phyloP scores from a whole-genome alignment of 2,797 vertebrate species.

The Argyrosomus regius region DNA sequence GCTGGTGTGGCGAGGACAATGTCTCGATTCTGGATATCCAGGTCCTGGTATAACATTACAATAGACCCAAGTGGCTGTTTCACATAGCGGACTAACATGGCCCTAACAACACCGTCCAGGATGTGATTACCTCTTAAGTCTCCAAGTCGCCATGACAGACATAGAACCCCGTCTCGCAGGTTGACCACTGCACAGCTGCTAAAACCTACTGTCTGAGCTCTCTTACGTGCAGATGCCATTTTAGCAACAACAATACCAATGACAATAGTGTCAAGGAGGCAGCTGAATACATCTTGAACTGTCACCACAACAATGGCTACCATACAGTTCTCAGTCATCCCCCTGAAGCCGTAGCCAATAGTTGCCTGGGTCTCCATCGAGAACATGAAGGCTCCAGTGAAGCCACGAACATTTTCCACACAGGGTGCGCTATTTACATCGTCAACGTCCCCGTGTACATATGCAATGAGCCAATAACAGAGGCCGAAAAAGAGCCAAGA shows the following conservation, averaged over 20 bases:
- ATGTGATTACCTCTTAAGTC: constrained; percentile 95
- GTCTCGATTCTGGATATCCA: constrained; percentile 88
- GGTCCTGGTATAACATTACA: constrained; percentile 88
- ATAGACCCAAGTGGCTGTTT: constrained; percentile 85
- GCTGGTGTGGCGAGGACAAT: constrained; percentile 91
- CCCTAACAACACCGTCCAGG: constrained; percentile 91
- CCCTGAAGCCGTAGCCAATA: constrained; percentile 94
- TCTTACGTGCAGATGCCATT: constrained; percentile 95
- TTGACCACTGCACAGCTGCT: constrained; percentile 91
- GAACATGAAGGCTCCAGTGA: constrained; percentile 93
- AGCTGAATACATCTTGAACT: constrained; percentile 91
- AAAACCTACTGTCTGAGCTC: constrained; percentile 95
- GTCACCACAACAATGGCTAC: constrained; percentile 89
- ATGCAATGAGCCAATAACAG: constrained; percentile 93
- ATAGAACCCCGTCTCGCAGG: constrained; percentile 88
- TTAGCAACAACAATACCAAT: constrained; percentile 93
- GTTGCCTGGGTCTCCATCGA: constrained; percentile 97
- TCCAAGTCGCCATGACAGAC: constrained; percentile 94
- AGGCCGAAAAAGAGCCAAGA: constrained; percentile 95
- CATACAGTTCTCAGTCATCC: constrained; percentile 91
- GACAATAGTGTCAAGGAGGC: constrained; percentile 93
- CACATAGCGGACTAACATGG: constrained; percentile 88
- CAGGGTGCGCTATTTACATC: constrained; percentile 81
- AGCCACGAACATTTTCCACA: constrained; percentile 90
- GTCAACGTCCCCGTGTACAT: constrained; percentile 88